Percentiles rank a stretch among this genome's conserved stretches.
Evolutionary conservation across 1,140 invertebrate genomes (phyloP).

Genomic region (Ceratina calcarata): DNA sequence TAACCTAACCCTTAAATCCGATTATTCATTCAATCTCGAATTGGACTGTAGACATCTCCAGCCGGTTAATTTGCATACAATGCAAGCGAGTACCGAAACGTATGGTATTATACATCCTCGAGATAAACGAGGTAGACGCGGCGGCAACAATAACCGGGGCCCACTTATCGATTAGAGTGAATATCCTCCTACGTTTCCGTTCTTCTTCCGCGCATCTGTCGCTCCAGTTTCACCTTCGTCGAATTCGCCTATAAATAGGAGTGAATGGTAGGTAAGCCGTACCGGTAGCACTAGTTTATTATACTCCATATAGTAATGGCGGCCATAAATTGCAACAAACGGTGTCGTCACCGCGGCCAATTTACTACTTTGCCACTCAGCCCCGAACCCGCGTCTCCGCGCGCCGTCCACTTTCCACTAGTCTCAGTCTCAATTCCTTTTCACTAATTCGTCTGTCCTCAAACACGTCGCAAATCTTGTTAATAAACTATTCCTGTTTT

Average conservation of each 20-base stretch:
- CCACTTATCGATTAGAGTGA: conserved; percentile 28
- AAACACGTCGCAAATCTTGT: too few relatives aligned
- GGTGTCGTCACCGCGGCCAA: conserved; percentile 60
- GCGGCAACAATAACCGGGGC: not conserved
- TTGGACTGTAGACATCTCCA: too few relatives aligned
- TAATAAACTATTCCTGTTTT: too few relatives aligned
- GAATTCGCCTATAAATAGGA: conserved; percentile 62
- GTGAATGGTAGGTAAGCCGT: conserved; percentile 46
- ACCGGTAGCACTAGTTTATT: conserved; percentile 59
- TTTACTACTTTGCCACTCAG: conserved; percentile 61
- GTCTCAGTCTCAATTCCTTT: not conserved
- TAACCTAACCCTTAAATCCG: too few relatives aligned
- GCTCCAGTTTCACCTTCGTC: conserved; percentile 51
- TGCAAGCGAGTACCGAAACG: too few relatives aligned
- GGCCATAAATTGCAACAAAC: conserved; percentile 60
- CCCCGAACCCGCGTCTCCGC: conserved; percentile 19
- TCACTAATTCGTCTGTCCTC: too few relatives aligned
- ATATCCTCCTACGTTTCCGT: conserved; percentile 34
- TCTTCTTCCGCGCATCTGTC: conserved; percentile 47
- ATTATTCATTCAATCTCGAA: too few relatives aligned
- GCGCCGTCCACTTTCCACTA: conserved; percentile 39
- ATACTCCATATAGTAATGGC: conserved; percentile 65
- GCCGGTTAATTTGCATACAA: too few relatives aligned
- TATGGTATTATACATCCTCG: too few relatives aligned
- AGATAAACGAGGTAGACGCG: not conserved